Evolutionary conservation across 92 coral and sea anemone genomes (phyloP), one percentile per base, ranked within the genome.

Genomic region (Nematostella vectensis): DNA sequence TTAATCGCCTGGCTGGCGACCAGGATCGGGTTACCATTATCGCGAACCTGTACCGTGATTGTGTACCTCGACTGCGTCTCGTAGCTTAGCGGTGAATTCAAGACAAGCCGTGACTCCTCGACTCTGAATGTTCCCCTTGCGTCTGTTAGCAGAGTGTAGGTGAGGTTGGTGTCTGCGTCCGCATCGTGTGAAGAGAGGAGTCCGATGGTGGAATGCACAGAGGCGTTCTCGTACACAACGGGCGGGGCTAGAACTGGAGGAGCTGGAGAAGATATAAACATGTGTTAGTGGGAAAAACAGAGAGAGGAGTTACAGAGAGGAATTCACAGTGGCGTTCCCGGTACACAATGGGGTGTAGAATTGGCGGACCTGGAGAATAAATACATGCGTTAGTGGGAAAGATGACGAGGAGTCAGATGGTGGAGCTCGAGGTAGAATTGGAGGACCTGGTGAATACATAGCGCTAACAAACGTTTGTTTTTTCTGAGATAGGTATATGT

Each of bases 51-150:
- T 3, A 68, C 82, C 27, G 71, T 75, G 21, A 80, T 61, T 25
- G 36, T 23, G 27, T 53, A 56, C 31, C 27, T 36, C 1, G 68
- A 47, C 9, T 44, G 37, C 44, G 59, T 55, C 27, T 80, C 87
- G 38, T 47, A 80, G 29, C 72, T 57, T 8, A 80, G 69, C 31
- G 36, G 53, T 3, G 68, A 75, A 31, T 61, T 61, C 9, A 68
- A 64, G 28, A 39, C 42, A 40, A 80, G 51, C 12, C 55, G 43
- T 13, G 50, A 44, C 11, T 68, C 63, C 61, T 29, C 40, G 26
- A 80, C 54, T 18, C 66, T 51, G 36, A 80, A 75, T 37, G 57
- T 67, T 25, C 59, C 87, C 22, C 74, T 72, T 11, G 83, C 87
- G 53, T 80, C 51, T 0, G 77, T 45, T n/a, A 80, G 87, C 52